phyloP scores from a whole-genome alignment of 2,113 vertebrate species.

The Chamaetylas fuelleborni region DNA sequence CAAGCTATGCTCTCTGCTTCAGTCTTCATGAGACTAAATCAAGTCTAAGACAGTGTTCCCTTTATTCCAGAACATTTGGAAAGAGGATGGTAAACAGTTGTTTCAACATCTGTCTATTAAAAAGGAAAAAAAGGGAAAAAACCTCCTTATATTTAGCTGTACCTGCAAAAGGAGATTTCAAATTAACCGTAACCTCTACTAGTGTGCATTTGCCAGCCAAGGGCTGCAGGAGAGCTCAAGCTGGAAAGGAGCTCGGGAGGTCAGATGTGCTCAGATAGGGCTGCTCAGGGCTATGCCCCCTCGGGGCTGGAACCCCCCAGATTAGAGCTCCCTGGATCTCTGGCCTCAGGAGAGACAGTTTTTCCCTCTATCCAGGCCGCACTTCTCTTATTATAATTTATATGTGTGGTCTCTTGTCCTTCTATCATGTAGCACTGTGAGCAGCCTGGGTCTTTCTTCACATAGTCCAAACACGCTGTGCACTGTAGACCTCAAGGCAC shows the following conservation, averaged over 20 bases:
- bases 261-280: neutral
- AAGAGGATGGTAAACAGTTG: neutral
- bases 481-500: neutral
- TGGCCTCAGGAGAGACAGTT: neutral
- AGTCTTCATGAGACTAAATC: neutral
- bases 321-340: accelerated
- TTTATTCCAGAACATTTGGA: neutral
- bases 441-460: neutral
- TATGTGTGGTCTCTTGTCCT: neutral
- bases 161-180: neutral
- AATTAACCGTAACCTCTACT: neutral
- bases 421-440: neutral
- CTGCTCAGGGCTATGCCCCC: neutral
- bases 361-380: neutral
- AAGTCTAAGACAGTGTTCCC: neutral
- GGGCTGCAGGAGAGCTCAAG: accelerated
- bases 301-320: accelerated
- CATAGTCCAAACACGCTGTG: accelerated
- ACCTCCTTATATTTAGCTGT: neutral
- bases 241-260: accelerated
- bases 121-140: neutral
- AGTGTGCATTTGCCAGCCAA: neutral
- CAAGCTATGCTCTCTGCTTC: neutral
- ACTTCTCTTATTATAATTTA: neutral
- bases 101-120: neutral